Base-by-base conservation (phyloP, 2,797 vertebrate genomes). In the Sphenodon punctatus region DNA sequence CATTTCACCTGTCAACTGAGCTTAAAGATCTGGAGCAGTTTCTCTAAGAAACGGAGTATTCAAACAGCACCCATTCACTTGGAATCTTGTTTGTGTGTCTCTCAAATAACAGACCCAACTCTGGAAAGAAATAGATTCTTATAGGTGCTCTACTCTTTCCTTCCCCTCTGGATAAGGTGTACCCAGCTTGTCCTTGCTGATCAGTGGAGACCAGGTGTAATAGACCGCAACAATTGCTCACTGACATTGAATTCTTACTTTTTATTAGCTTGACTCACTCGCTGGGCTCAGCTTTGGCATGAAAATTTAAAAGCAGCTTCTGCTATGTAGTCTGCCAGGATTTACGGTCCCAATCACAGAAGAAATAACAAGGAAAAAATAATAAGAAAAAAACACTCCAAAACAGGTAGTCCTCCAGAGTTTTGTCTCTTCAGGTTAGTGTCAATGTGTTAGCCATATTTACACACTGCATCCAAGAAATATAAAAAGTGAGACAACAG, bases 191-290 rank as follows among this genome's bases (percentile, higher is more conserved):
- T 83, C 39, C 23, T 16, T 36, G 3, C 25, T 73, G 63, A 55
- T 76, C 80, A 49, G 42, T 38, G 67, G 48, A 48, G 9, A 53
- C 23, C n/a, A 70, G 39, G 17, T 77, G 20, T 89, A 89, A 85
- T 81, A 59, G 78, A 48, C 70, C 61, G 41, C 49, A 80, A 75
- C 85, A 78, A 78, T 82, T 85, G 75, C 23, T 32, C 13, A 27
- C 43, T 53, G 78, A 85, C 80, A 82, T 88, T 88, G 86, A 92
- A 71, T 80, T 92, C 19, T 89, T 89, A 88, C 82, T 91, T 89
- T 80, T 90, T 86, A 83, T 86, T 86, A 74, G 42, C 45, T 38
- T 39, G 71, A 49, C 56, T 89, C 46, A 27, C 14, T 75, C 42
- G 75, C 61, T 73, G 77, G 85, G 51, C 43, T 81, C 63, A 48